A percentile compares a stretch with the other conserved stretches of the same genome.
Conservation (phyloP, 2,888 invertebrate species). For the Coleophora flavipennella region DNA sequence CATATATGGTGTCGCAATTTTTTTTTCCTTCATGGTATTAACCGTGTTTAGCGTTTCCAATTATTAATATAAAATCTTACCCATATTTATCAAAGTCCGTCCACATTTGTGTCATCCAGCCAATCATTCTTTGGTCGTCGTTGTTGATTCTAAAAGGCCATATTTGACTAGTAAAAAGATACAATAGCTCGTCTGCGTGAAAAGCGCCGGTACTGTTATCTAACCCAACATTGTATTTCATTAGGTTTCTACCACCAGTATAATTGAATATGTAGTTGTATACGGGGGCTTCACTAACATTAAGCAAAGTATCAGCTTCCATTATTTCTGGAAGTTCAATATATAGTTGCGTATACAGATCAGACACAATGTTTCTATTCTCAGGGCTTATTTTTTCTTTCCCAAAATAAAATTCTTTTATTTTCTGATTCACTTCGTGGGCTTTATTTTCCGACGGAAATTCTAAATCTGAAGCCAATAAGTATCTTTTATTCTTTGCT, state of each 20-base stretch:
- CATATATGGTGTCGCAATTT: too few species aligned
- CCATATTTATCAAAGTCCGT: conserved; percentile 59
- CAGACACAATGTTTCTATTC: conserved; percentile 38
- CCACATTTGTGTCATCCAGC: conserved; percentile 51
- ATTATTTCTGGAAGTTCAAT: conserved; percentile 50
- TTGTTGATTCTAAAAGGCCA: conserved; percentile 37
- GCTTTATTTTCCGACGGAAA: conserved; percentile 43
- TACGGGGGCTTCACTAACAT: conserved; percentile 26
- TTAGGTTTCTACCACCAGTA: conserved; percentile 42
- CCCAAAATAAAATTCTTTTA: conserved; percentile 56
- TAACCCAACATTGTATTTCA: conserved; percentile 36
- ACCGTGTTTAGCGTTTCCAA: too few species aligned
- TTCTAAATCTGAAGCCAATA: conserved; percentile 52
- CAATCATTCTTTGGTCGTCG: conserved; percentile 36
- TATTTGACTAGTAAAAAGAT: conserved; percentile 41
- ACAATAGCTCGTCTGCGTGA: conserved; percentile 57
- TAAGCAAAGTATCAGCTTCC: conserved; percentile 34
- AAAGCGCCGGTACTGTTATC: conserved; percentile 37
- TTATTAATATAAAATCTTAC: conserved; percentile 27
- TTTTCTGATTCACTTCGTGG: conserved; percentile 24
- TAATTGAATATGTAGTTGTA: conserved; percentile 56
- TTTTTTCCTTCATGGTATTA: too few species aligned
- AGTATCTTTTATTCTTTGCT: conserved; percentile 35
- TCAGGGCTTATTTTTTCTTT: conserved; percentile 51
- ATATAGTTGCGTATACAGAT: conserved; percentile 51